These are phyloP conservation scores for Pluvialis apricaria DNA, from an alignment of 2,113 vertebrate species.

Conservation along the genomic window DNA sequence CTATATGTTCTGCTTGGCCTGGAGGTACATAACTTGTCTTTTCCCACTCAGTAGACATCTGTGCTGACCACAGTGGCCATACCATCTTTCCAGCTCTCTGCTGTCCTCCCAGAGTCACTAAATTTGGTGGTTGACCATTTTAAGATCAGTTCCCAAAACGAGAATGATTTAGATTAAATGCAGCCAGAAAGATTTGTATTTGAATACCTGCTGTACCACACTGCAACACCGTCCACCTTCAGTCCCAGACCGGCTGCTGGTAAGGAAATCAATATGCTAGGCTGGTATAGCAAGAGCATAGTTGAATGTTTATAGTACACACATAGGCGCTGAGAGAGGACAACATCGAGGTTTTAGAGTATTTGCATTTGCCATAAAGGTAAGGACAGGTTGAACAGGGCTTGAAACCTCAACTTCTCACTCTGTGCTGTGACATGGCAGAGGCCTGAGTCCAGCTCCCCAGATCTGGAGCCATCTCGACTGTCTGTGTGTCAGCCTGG, in stretches of 20 bases:
- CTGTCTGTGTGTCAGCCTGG: neutral
- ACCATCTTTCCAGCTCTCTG: neutral
- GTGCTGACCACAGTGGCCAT: neutral
- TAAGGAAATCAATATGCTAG: neutral
- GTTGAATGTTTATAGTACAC: neutral
- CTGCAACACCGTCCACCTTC: neutral
- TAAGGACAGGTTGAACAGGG: neutral
- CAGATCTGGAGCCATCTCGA: neutral
- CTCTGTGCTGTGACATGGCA: neutral
- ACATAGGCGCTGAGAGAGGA: neutral
- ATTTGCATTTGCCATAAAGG: neutral
- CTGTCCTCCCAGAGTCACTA: neutral
- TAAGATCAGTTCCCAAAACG: neutral
- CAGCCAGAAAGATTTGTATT: neutral
- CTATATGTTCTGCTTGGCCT: neutral
- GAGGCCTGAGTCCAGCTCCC: neutral
- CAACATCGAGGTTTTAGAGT: neutral
- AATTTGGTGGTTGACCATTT: neutral
- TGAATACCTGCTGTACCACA: fast-evolving
- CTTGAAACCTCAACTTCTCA: neutral
- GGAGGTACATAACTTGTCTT: neutral
- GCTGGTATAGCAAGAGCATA: neutral
- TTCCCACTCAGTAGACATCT: neutral
- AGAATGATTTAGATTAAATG: neutral
- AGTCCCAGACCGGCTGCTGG: neutral